A percentile compares a stretch with the other conserved stretches of the same genome.
These are phyloP conservation scores for Cololabis saira DNA, from an alignment of 2,113 vertebrate species.

Conservation along the genomic window DNA sequence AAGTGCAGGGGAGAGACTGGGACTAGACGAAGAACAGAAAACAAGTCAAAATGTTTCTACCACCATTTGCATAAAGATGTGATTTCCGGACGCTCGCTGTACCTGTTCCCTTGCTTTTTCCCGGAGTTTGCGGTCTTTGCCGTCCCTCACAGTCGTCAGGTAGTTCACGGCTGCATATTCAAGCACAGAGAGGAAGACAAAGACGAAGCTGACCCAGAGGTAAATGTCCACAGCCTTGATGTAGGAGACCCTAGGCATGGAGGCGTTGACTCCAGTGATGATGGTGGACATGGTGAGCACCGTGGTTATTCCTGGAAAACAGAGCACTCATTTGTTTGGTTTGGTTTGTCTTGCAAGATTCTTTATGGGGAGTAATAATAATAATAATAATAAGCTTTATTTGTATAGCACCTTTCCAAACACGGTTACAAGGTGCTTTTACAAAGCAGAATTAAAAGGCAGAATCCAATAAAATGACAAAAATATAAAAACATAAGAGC, in stretches of 20 bases:
- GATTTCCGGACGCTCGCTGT: neutral
- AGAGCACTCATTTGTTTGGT: neutral
- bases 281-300: constrained; percentile 94
- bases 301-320: constrained; percentile 88
- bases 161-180: constrained; percentile 90
- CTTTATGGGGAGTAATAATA: too few relatives aligned
- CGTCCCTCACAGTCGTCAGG: constrained; percentile 90
- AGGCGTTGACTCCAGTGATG: constrained; percentile 86
- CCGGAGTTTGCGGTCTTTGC: constrained; percentile 86
- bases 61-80: neutral
- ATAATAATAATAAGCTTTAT: too few relatives aligned
- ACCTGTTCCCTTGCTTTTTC: constrained; percentile 85
- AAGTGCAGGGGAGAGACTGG: constrained; percentile 84
- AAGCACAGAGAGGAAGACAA: constrained; percentile 83
- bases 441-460: too few relatives aligned
- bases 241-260: constrained; percentile 84
- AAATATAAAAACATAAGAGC: too few relatives aligned
- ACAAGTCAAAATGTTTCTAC: neutral
- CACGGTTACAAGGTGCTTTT: too few relatives aligned
- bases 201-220: constrained; percentile 85
- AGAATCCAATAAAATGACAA: too few relatives aligned
- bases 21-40: constrained; percentile 41
- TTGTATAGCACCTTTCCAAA: too few relatives aligned
- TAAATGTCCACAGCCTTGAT: constrained; percentile 85
- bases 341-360: too few relatives aligned